Evolutionary conservation across 2,113 vertebrate species (phyloP).

Genomic region (Tenrec ecaudatus): DNA sequence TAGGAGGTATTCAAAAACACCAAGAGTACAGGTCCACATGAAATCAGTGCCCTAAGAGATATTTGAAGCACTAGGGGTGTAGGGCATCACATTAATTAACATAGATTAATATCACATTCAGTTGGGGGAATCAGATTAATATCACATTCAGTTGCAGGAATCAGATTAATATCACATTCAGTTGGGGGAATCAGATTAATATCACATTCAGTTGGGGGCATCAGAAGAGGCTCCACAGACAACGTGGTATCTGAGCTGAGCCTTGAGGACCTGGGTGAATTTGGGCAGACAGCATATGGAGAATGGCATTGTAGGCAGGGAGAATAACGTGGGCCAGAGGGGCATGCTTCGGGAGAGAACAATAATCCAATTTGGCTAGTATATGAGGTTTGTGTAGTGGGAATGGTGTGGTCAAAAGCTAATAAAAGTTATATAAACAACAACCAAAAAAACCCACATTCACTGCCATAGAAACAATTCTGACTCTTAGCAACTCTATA

Average conservation of each 20-base stretch:
- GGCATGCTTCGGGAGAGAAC: background rate
- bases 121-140: background rate
- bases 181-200: background rate
- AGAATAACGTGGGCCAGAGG: background rate
- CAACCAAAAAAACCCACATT: background rate
- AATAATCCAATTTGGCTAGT: background rate
- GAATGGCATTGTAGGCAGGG: background rate
- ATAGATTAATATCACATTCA: slow-evolving; percentile 46
- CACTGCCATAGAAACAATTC: too few species aligned
- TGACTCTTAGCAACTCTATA: too few species aligned
- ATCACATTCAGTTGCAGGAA: slow-evolving; percentile 52
- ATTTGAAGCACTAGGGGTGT: background rate
- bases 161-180: slow-evolving; percentile 49
- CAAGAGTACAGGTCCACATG: slow-evolving; percentile 34
- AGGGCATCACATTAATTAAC: background rate
- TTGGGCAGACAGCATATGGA: slow-evolving; percentile 30
- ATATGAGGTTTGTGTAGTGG: background rate
- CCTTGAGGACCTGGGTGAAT: slow-evolving; percentile 48
- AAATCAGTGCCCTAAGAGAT: slow-evolving; percentile 12
- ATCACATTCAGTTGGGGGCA: slow-evolving; percentile 43
- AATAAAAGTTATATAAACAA: background rate
- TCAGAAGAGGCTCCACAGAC: slow-evolving; percentile 24
- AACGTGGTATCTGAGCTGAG: slow-evolving; percentile 21
- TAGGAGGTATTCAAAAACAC: slow-evolving; percentile 68
- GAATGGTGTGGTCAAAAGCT: slow-evolving; percentile 36